Percentiles rank a stretch among this genome's conserved stretches.
These are phyloP conservation scores for Xenentodon cancila DNA, from an alignment of 2,797 vertebrate species.

Conservation along the genomic window DNA sequence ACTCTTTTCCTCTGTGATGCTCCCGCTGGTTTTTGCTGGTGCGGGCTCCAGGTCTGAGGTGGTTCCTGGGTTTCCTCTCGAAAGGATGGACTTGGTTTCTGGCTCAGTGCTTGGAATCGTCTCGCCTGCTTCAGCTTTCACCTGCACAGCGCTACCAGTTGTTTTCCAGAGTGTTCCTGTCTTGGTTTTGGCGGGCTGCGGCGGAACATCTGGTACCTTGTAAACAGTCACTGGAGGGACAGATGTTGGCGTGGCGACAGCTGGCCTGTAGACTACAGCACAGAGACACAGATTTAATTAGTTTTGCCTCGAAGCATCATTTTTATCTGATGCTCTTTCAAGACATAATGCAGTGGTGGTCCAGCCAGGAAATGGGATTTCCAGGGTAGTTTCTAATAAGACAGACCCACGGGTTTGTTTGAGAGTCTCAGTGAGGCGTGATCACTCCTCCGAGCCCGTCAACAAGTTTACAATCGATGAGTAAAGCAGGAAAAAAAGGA, in stretches of 20 bases:
- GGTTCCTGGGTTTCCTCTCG: constrained; percentile 24
- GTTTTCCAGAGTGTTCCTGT: constrained; percentile 27
- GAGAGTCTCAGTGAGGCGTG: constrained; percentile 28
- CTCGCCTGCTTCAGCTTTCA: background rate
- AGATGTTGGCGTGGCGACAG: constrained; percentile 45
- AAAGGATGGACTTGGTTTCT: constrained; percentile 7
- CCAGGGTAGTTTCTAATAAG: background rate
- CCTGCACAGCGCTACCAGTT: constrained; percentile 16
- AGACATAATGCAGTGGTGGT: background rate
- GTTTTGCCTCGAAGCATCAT: background rate
- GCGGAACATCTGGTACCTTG: constrained; percentile 52
- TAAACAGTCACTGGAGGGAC: constrained; percentile 34
- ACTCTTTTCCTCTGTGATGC: background rate
- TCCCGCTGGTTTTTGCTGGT: background rate
- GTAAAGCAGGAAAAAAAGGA: constrained; percentile 45
- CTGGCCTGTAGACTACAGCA: constrained; percentile 21
- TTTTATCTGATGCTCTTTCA: constrained; percentile 11
- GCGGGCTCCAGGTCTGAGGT: background rate
- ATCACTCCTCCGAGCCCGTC: background rate
- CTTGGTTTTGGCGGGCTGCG: constrained; percentile 38
- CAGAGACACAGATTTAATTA: constrained; percentile 13
- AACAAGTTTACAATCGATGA: constrained; percentile 7
- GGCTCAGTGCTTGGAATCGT: background rate
- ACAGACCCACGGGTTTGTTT: constrained; percentile 3
- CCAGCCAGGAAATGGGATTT: background rate